Conservation (phyloP, 2,888 invertebrate species). For the Gymnocheta viridis region DNA sequence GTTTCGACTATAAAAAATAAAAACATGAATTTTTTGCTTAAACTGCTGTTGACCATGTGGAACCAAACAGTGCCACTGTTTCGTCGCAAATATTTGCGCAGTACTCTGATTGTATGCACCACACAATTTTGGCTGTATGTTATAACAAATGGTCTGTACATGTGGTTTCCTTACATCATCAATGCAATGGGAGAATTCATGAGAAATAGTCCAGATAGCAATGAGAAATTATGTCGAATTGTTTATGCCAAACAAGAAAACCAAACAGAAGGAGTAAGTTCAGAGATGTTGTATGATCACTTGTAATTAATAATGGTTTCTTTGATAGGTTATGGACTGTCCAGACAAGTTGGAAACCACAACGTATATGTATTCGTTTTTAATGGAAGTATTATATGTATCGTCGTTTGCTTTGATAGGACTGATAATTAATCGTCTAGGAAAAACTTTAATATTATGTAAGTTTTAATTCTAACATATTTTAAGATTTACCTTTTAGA, state of each 20-base stretch:
- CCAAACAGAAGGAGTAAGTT: constrained; percentile 45
- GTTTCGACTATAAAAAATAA: constrained; percentile 50
- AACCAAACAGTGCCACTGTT: constrained; percentile 79
- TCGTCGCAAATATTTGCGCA: constrained; percentile 73
- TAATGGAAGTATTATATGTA: constrained; percentile 76
- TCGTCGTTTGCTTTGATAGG: constrained; percentile 76
- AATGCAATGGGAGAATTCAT: constrained; percentile 77
- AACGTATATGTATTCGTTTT: constrained; percentile 75
- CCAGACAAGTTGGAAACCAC: constrained; percentile 74
- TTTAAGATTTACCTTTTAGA: too few species aligned
- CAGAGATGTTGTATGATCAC: not conserved
- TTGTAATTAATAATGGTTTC: not conserved
- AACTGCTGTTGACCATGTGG: constrained; percentile 77
- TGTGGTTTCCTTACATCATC: constrained; percentile 80
- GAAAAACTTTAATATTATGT: constrained; percentile 77
- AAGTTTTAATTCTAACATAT: constrained; percentile 65
- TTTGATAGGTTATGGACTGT: constrained; percentile 71
- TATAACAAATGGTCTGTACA: constrained; percentile 77
- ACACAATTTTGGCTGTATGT: constrained; percentile 78
- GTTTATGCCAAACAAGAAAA: constrained; percentile 72
- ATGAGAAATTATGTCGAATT: constrained; percentile 75
- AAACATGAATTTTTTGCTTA: constrained; percentile 69
- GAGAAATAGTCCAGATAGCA: constrained; percentile 72
- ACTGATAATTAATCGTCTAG: constrained; percentile 76
- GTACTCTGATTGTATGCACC: constrained; percentile 76